These are phyloP conservation scores for Drosophila tropicalis DNA, from an alignment of 1,140 invertebrate genomes.

Conservation along the genomic window DNA sequence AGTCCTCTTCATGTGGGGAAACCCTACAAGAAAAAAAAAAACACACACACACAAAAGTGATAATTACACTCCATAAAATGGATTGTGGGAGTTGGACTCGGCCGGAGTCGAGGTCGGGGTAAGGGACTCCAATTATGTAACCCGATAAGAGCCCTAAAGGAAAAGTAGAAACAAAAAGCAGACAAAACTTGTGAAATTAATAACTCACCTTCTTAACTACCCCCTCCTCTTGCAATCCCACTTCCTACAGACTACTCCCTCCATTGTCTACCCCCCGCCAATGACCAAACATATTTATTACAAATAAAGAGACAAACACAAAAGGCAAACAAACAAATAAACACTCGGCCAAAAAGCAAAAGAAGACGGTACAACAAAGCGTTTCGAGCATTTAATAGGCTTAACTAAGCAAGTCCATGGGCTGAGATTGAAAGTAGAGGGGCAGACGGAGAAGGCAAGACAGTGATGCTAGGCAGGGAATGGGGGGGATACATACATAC, in stretches of 20 bases:
- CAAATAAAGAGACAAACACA: conserved; percentile 81
- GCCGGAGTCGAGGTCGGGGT: neutral
- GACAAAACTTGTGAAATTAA: conserved; percentile 76
- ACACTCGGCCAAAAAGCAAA: conserved; percentile 35
- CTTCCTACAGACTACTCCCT: neutral
- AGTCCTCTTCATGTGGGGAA: conserved; percentile 47
- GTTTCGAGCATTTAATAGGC: conserved; percentile 77
- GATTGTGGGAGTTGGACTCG: conserved; percentile 13
- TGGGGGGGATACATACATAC: neutral
- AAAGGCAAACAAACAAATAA: conserved; percentile 76
- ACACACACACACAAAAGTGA: conserved; percentile 27
- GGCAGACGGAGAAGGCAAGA: neutral
- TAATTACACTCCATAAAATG: conserved; percentile 71
- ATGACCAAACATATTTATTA: conserved; percentile 74
- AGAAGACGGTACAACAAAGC: conserved; percentile 70
- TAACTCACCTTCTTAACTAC: conserved; percentile 47
- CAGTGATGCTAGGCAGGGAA: neutral
- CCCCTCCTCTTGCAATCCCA: neutral
- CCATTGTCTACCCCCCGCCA: neutral
- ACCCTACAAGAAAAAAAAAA: conserved; percentile 57
- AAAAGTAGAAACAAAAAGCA: conserved; percentile 40
- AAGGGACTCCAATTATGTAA: conserved; percentile 66
- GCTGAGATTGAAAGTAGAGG: neutral
- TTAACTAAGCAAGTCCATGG: conserved; percentile 60
- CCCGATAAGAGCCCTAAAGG: conserved; percentile 54